Percentiles rank a stretch among this genome's conserved stretches.
phyloP scores from a whole-genome alignment of 2,113 vertebrate genomes.

The Scatophagus argus region DNA sequence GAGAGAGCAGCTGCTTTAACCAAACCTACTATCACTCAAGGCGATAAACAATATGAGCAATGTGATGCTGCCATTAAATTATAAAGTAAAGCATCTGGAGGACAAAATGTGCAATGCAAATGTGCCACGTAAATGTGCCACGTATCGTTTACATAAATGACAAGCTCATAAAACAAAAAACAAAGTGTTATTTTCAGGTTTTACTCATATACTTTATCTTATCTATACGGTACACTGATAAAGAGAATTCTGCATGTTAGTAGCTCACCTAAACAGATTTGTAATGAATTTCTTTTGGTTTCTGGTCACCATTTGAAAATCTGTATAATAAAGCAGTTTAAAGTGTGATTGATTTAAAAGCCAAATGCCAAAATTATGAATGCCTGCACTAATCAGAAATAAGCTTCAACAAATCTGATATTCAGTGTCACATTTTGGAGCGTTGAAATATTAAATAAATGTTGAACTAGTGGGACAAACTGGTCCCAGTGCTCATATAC shows the following conservation, averaged over 20 bases:
- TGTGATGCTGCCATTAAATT: too few species aligned
- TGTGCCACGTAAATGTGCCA: neutral
- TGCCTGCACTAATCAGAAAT: neutral
- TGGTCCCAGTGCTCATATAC: neutral
- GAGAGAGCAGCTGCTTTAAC: neutral
- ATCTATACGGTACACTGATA: neutral
- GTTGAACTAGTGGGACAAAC: neutral
- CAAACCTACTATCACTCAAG: neutral
- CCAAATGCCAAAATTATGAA: slow-evolving; percentile 32
- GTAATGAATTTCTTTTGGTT: neutral
- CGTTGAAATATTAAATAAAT: neutral
- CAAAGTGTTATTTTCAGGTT: neutral
- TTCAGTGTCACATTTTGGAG: neutral
- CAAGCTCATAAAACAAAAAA: neutral
- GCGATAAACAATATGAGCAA: neutral
- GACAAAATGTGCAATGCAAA: too few species aligned
- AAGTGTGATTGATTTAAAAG: neutral
- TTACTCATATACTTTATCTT: neutral
- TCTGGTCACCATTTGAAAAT: neutral
- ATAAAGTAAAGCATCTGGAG: too few species aligned
- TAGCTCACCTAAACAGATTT: neutral
- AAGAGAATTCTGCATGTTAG: neutral
- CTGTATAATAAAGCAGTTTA: slow-evolving; percentile 1
- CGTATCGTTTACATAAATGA: neutral
- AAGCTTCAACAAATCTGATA: slow-evolving; percentile 1